A percentile compares a stretch with the other conserved stretches of the same genome.
These are phyloP conservation scores for Hormaphis cornu DNA, from an alignment of 1,140 invertebrate species.

Conservation along the genomic window DNA sequence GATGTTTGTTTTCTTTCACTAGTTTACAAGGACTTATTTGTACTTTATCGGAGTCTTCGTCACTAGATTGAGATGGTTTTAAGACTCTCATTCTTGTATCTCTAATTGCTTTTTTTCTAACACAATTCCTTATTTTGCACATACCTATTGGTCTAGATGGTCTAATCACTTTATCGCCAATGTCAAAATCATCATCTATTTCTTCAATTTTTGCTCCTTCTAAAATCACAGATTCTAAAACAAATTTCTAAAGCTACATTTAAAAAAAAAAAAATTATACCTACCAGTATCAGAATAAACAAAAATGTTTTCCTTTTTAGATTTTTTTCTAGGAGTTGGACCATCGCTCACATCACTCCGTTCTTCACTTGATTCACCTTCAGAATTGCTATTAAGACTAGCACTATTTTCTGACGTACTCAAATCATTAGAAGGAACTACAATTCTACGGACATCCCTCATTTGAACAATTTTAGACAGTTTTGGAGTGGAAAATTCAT, in stretches of 20 bases:
- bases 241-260: neutral
- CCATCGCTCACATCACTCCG: conserved; percentile 43
- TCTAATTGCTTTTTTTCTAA: conserved; percentile 25
- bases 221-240: conserved; percentile 27
- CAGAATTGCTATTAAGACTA: conserved; percentile 28
- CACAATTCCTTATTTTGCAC: conserved; percentile 22
- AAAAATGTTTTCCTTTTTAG: conserved; percentile 37
- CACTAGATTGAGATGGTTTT: conserved; percentile 26
- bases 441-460: neutral
- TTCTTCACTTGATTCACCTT: conserved; percentile 25
- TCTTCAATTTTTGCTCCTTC: conserved; percentile 39
- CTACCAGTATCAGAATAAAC: conserved; percentile 33
- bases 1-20: conserved; percentile 7
- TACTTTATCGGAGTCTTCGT: conserved; percentile 26
- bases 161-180: conserved; percentile 25
- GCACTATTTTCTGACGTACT: conserved; percentile 29
- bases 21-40: conserved; percentile 18
- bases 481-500: conserved; percentile 24
- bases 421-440: conserved; percentile 22
- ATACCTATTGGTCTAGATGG: conserved; percentile 1
- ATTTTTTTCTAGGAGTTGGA: conserved; percentile 47
- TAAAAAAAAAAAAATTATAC: neutral
- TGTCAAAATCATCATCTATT: conserved; percentile 35
- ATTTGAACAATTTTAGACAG: conserved; percentile 5
- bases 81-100: conserved; percentile 23